phyloP scores from a whole-genome alignment of 2,113 vertebrate genomes.

The Poeciliopsis turrubarensis region DNA sequence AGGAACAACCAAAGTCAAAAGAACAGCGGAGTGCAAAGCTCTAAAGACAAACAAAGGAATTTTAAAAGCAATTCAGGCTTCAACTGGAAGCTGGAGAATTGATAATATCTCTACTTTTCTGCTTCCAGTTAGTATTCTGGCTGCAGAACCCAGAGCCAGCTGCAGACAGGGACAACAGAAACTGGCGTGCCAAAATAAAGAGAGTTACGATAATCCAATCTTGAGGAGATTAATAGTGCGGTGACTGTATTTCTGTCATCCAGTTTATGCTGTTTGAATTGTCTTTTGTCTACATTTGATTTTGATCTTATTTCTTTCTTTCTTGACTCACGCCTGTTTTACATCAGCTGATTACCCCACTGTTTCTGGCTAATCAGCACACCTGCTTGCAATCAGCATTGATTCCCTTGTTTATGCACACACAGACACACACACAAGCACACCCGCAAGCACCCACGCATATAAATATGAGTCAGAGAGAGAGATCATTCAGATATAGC shows the following conservation, averaged over 20 bases:
- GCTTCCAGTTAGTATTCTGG: not conserved
- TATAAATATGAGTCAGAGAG: too few relatives aligned
- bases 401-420: not conserved
- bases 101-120: not conserved
- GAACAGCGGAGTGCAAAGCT: not conserved
- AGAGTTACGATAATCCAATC: not conserved
- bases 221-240: not conserved
- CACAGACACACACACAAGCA: too few relatives aligned
- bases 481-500: too few relatives aligned
- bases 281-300: not conserved
- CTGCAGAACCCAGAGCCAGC: not conserved
- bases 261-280: not conserved
- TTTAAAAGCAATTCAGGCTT: not conserved
- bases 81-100: not conserved
- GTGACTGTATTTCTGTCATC: not conserved
- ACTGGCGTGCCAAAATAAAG: not conserved
- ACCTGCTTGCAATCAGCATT: not conserved
- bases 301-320: not conserved
- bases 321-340: not conserved
- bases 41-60: not conserved
- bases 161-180: not conserved
- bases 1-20: not conserved
- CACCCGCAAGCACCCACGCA: too few relatives aligned
- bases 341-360: too few relatives aligned
- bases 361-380: not conserved